Percentiles rank a stretch among this genome's conserved stretches.
Conservation (phyloP, 2,113 vertebrate species). For the Tringa solitaria region DNA sequence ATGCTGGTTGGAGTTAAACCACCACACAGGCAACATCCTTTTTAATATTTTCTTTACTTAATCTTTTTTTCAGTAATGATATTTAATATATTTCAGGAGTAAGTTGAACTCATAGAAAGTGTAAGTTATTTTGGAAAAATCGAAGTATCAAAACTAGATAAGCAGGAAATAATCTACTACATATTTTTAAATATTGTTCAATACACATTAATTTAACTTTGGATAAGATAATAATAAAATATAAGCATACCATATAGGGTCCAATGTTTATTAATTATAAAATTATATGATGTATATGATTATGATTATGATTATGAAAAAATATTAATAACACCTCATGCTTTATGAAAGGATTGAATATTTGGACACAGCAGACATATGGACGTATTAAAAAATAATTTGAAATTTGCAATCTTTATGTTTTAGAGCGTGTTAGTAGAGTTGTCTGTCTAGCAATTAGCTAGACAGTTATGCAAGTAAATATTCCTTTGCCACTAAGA, state of each 20-base stretch:
- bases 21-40: not conserved
- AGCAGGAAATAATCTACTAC: not conserved
- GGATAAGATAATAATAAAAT: not conserved
- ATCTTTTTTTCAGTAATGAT: not conserved
- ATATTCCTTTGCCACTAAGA: not conserved
- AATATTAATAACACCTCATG: not conserved
- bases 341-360: not conserved
- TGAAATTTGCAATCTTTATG: not conserved
- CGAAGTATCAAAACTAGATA: not conserved
- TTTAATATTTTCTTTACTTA: not conserved
- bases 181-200: not conserved
- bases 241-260: not conserved
- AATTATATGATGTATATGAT: accelerated
- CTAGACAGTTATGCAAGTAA: not conserved
- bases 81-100: not conserved
- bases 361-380: not conserved
- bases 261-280: not conserved
- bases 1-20: not conserved
- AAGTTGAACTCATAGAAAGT: not conserved
- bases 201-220: not conserved
- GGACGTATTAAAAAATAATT: not conserved
- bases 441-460: not conserved
- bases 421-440: not conserved
- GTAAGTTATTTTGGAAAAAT: not conserved
- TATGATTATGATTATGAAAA: not conserved